Evolutionary conservation across 2,113 vertebrate species (phyloP).

Genomic region (Otocyon megalotis): DNA sequence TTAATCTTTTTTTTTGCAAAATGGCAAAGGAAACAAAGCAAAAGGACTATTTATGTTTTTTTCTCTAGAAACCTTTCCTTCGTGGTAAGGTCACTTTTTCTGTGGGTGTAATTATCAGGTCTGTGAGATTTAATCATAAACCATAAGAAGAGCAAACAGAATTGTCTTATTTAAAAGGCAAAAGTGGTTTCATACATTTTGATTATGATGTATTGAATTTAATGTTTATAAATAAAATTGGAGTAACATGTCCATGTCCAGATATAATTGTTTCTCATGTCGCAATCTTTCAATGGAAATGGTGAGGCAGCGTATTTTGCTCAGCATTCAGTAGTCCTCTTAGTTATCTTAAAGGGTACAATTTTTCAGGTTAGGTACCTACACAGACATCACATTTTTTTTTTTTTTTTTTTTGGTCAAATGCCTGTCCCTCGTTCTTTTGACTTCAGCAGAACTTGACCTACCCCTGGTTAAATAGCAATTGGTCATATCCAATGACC

Average conservation of each 20-base stretch:
- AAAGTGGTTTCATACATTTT: constrained; percentile 49
- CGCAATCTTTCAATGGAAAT: neutral
- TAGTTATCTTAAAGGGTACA: constrained; percentile 37
- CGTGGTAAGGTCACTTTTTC: constrained; percentile 53
- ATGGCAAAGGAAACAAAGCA: neutral
- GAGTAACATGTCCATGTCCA: neutral
- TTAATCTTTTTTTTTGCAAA: neutral
- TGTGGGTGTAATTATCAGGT: constrained; percentile 37
- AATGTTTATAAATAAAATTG: constrained; percentile 39
- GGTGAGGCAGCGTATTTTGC: neutral
- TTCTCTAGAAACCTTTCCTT: constrained; percentile 14
- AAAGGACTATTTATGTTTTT: constrained; percentile 49
- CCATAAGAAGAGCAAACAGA: constrained; percentile 49
- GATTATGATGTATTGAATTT: constrained; percentile 34
- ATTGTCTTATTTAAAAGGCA: constrained; percentile 62
- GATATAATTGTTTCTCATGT: neutral
- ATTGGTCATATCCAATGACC: neutral
- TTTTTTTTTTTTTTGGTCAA: neutral
- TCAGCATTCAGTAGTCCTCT: neutral
- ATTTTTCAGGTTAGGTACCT: constrained; percentile 13
- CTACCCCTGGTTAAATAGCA: neutral
- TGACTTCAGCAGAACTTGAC: constrained; percentile 13
- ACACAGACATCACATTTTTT: neutral
- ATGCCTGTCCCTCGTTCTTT: neutral
- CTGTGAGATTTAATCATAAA: constrained; percentile 49